Conservation (phyloP, 2,888 invertebrate species). For the Apamea epomidion region DNA sequence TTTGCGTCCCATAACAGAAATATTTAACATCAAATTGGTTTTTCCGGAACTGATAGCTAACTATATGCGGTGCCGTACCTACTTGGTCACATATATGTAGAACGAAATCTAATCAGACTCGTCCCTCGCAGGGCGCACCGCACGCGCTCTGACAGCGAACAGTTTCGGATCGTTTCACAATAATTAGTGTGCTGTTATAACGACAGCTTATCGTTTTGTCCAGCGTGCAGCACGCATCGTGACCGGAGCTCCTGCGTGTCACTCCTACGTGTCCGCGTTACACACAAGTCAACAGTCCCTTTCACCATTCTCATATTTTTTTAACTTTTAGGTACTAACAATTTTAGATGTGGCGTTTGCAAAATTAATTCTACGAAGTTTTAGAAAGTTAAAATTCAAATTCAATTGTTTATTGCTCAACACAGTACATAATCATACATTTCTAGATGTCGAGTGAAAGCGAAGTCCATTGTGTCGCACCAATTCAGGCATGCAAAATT, state of each 20-base stretch:
- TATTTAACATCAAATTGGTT: background rate
- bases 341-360: slow-evolving; percentile 16
- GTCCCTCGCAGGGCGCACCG: background rate
- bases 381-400: too few species aligned
- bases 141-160: background rate
- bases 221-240: background rate
- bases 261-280: background rate
- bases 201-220: background rate
- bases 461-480: too few species aligned
- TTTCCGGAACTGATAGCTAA: background rate
- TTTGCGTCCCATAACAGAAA: background rate
- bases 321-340: slow-evolving; percentile 16
- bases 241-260: slow-evolving; percentile 15
- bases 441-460: too few species aligned
- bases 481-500: too few species aligned
- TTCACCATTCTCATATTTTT: slow-evolving; percentile 27
- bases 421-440: too few species aligned
- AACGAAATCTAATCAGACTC: background rate
- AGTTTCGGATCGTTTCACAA: background rate
- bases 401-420: too few species aligned
- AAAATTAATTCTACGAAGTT: slow-evolving; percentile 16
- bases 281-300: too few species aligned
- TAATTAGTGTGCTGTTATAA: background rate
- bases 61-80: background rate
- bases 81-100: background rate